Evolutionary conservation across 2,888 invertebrate species (phyloP).

Genomic region (Ophioninae sp.): DNA sequence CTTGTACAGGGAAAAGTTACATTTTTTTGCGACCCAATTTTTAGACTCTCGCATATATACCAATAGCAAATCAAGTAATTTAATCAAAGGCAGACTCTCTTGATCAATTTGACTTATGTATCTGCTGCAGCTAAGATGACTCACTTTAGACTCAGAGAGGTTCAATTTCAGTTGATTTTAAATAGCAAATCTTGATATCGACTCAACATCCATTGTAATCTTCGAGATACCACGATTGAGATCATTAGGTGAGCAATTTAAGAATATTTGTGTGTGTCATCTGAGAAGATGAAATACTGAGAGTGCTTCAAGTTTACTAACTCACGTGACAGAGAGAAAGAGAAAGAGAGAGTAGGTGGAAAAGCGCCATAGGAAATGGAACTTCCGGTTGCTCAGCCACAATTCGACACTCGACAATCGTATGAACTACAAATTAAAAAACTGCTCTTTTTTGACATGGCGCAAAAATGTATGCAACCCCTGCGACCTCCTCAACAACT

Average conservation of each 20-base stretch:
- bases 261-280: too few relatives aligned
- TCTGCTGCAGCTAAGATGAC: not conserved
- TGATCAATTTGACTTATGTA: not conserved
- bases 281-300: too few relatives aligned
- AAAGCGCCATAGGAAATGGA: not conserved
- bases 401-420: not conserved
- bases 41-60: not conserved
- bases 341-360: too few relatives aligned
- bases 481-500: not conserved
- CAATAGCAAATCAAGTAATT: not conserved
- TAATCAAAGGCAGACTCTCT: not conserved
- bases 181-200: too few relatives aligned
- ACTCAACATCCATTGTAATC: too few relatives aligned
- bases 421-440: not conserved
- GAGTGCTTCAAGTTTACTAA: too few relatives aligned
- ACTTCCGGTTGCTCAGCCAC: not conserved
- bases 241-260: too few relatives aligned
- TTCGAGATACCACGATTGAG: too few relatives aligned
- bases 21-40: not conserved
- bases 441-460: not conserved
- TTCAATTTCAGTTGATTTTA: conserved; percentile 7
- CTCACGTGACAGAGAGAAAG: too few relatives aligned
- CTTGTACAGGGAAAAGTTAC: not conserved
- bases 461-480: not conserved
- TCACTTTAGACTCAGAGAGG: not conserved